Base-by-base conservation (phyloP, 2,888 invertebrate species). In the Erebia palarica region DNA sequence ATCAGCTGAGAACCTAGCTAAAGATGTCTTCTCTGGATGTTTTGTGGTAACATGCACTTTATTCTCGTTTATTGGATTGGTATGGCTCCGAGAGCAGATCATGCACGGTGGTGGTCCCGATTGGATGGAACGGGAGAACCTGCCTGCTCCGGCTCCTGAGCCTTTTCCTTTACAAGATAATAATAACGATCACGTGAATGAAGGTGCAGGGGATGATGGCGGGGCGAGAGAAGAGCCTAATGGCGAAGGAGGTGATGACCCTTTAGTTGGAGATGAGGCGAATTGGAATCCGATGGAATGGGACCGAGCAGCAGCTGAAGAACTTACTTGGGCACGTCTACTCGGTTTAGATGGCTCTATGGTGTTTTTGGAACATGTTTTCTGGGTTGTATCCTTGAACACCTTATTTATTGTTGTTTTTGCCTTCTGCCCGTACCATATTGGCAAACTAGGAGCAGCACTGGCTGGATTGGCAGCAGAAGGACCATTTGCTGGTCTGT, bases 211-310 rank as follows among this genome's bases (percentile, higher is more conserved):
- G 4, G 86, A 89, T 69, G 90, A 89, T 66, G 86, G 81, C 59
- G 82, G 82, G 64, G 75, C 87, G 65, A 78, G 92, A 79, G 80
- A 94, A 78, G 80, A 94, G 80, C 82, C 85, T 66, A 81, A 89
- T 80, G 83, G 90, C 78, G 85, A 91, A 78, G 84, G 83, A 60
- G 87, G 79, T 27, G 94, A 93, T 81, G 94, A 95, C 79, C 90
- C 94, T 42, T 85, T 95, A 77, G 95, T 94, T 49, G 95, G 95
- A 5, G 96, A 97, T 82, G 97, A 97, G 81, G 97, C 96, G 73
- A 98, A 98, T 82, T 99, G 99, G 98, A 99, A 99, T 89, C 99
- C 98, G 0, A 98, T 99, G 95, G 99, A 99, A 84, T 99, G 99
- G 99, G 99, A 99, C 84, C 94, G 99, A 75, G 98, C 98, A 0